phyloP scores from a whole-genome alignment of 2,888 invertebrate genomes.

The Drosophila fulvimacula region DNA sequence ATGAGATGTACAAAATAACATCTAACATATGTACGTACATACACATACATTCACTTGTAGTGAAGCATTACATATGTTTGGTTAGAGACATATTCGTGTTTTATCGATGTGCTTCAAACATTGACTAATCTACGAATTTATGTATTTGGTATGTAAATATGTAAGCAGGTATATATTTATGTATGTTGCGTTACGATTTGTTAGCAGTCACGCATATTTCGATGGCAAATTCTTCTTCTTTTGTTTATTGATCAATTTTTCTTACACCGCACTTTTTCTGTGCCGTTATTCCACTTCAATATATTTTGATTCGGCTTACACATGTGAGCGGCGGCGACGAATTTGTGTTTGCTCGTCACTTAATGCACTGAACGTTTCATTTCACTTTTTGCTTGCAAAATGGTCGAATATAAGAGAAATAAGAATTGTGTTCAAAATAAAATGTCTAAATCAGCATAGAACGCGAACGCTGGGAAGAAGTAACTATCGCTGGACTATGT shows the following conservation, averaged over 20 bases:
- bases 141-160: neutral
- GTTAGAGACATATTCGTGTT: neutral
- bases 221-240: conserved; percentile 22
- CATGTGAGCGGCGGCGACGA: conserved; percentile 14
- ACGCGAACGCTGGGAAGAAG: conserved; percentile 34
- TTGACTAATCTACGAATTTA: conserved; percentile 1
- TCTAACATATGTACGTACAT: neutral
- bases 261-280: conserved; percentile 23
- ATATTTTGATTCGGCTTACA: conserved; percentile 54
- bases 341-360: conserved; percentile 41
- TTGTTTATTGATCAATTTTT: conserved; percentile 40
- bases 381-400: conserved; percentile 30
- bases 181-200: neutral
- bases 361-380: conserved; percentile 33
- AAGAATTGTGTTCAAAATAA: conserved; percentile 34
- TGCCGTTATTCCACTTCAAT: conserved; percentile 38
- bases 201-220: neutral
- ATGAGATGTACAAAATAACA: neutral
- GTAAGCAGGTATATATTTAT: neutral
- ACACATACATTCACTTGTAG: neutral
- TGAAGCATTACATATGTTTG: neutral
- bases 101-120: neutral
- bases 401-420: conserved; percentile 23
- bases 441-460: conserved; percentile 42
- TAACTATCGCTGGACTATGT: conserved; percentile 31